These are phyloP conservation scores for Discoglossus pictus DNA, from an alignment of 2,797 vertebrate genomes.

Conservation along the genomic window DNA sequence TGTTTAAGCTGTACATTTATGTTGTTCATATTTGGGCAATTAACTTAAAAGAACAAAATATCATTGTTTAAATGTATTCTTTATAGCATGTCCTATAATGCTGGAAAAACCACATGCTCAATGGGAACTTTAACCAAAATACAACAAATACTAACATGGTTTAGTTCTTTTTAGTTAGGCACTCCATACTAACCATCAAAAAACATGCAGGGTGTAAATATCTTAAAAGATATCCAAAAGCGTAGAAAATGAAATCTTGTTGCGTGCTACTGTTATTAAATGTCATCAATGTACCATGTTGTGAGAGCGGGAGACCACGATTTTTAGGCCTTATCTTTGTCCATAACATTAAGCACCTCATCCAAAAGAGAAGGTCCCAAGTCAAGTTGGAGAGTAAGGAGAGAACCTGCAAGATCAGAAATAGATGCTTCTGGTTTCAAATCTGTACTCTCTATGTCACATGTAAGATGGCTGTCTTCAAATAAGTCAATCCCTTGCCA, in stretches of 20 bases:
- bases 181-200: not conserved
- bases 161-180: not conserved
- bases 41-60: no score
- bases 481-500: conserved; percentile 87
- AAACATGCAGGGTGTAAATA: conserved; percentile 33
- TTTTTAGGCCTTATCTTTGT: conserved; percentile 73
- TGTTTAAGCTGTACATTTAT: no score
- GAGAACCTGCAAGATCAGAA: conserved; percentile 83
- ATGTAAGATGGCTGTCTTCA: conserved; percentile 77
- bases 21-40: no score
- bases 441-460: conserved; percentile 81
- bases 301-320: not conserved
- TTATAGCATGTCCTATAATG: no score
- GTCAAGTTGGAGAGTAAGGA: conserved; percentile 93
- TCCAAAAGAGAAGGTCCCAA: conserved; percentile 96
- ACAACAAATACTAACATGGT: not conserved
- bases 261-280: not conserved
- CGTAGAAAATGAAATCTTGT: conserved; percentile 53
- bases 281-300: conserved; percentile 51
- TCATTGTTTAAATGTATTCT: no score
- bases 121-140: no score
- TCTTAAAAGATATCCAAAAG: conserved; percentile 57
- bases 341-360: conserved; percentile 97
- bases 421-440: conserved; percentile 84
- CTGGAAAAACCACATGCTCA: no score